Conservation (phyloP, 2,888 invertebrate species). For the Platypus cylindrus region DNA sequence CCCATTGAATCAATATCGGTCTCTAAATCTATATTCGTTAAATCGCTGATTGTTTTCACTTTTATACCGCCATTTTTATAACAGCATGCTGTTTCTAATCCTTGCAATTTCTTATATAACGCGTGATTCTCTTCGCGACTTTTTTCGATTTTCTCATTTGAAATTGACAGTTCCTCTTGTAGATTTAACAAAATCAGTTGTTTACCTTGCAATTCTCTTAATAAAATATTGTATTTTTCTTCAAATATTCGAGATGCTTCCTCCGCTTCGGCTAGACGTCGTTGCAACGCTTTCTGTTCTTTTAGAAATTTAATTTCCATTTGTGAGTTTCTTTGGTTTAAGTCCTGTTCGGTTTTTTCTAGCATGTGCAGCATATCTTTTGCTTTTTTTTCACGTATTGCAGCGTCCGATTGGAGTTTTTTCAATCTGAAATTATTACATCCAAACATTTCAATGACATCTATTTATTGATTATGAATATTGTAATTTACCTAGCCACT, state of each 20-base stretch:
- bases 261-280: slow-evolving; percentile 49
- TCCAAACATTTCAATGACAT: slow-evolving; percentile 4
- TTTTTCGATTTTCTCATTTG: slow-evolving; percentile 52
- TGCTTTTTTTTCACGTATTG: slow-evolving; percentile 58
- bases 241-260: slow-evolving; percentile 54
- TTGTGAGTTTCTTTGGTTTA: slow-evolving; percentile 57
- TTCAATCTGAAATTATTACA: slow-evolving; percentile 46
- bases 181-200: slow-evolving; percentile 53
- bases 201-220: slow-evolving; percentile 51
- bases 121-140: slow-evolving; percentile 68
- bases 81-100: slow-evolving; percentile 48
- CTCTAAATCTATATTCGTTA: slow-evolving; percentile 67
- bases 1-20: slow-evolving; percentile 60
- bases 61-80: slow-evolving; percentile 49
- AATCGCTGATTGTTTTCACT: slow-evolving; percentile 61
- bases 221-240: slow-evolving; percentile 50
- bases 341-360: slow-evolving; percentile 64
- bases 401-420: slow-evolving; percentile 56
- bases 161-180: slow-evolving; percentile 52
- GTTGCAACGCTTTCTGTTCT: slow-evolving; percentile 36
- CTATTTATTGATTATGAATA: neutral
- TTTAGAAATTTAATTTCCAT: slow-evolving; percentile 59
- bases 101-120: slow-evolving; percentile 57
- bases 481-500: slow-evolving; percentile 37
- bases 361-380: slow-evolving; percentile 64